phyloP scores from a whole-genome alignment of 2,888 invertebrate species.

The Hirtodrosophila confusa region DNA sequence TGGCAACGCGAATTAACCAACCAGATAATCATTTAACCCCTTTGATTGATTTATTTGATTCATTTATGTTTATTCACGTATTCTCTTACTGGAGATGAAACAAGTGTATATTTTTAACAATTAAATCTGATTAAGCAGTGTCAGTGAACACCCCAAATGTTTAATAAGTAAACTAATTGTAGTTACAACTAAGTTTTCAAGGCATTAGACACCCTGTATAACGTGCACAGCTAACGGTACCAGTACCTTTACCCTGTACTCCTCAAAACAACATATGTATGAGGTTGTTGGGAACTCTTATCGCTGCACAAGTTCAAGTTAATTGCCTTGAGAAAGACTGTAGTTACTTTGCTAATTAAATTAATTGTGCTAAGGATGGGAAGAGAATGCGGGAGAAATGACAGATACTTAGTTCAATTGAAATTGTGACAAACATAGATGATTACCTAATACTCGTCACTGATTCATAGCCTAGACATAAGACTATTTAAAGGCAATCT shows the following conservation, averaged over 20 bases:
- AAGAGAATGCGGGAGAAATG: not conserved
- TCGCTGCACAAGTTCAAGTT: slow-evolving; percentile 56
- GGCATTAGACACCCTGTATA: slow-evolving; percentile 40
- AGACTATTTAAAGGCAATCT: slow-evolving; percentile 15
- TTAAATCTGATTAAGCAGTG: too few relatives aligned
- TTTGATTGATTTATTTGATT: too few relatives aligned
- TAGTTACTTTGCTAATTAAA: slow-evolving; percentile 40
- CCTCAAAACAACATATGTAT: slow-evolving; percentile 5
- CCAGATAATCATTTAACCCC: too few relatives aligned
- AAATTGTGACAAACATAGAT: not conserved
- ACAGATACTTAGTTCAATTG: slow-evolving; percentile 5
- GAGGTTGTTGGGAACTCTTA: slow-evolving; percentile 28
- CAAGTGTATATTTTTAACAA: too few relatives aligned
- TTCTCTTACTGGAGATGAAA: too few relatives aligned
- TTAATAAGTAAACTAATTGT: slow-evolving; percentile 4
- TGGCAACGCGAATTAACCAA: too few relatives aligned
- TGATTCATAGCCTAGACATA: slow-evolving; percentile 6
- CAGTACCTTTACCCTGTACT: too few relatives aligned
- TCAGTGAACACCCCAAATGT: slow-evolving; percentile 1
- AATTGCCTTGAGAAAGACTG: slow-evolving; percentile 51
- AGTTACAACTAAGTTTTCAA: slow-evolving; percentile 16
- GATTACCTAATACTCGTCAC: slow-evolving; percentile 2
- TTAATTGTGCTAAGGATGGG: slow-evolving; percentile 4
- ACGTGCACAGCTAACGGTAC: too few relatives aligned
- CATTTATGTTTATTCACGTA: too few relatives aligned